Evolutionary conservation across 2,888 invertebrate genomes (phyloP), one percentile per base, ranked within the genome.

Genomic region (Acanthoscelides obtectus): DNA sequence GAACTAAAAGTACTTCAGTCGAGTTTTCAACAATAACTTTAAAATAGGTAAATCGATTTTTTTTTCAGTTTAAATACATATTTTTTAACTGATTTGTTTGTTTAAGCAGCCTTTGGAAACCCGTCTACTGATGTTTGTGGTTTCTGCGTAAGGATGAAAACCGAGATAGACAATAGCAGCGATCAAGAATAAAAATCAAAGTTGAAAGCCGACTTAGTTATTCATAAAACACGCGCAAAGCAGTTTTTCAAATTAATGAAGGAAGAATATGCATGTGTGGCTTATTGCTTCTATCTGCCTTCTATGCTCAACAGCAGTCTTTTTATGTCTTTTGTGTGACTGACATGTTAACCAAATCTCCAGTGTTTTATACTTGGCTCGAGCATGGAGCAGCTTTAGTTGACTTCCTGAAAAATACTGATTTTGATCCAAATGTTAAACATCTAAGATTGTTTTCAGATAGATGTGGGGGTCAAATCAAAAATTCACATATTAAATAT

Each of bases 311-410:
- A n/a, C 69, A 69, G 19, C 21, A 68, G 20, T 22, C 67, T 22
- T 19, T 68, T 22, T 71, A 71, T 20, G 22, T n/a, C n/a, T 68
- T 71, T 20, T 71, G 71, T 64, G 22, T 71, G 20, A 71, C 71
- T 25, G 68, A 71, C 64, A 64, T 71, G n/a, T 20, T 20, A 63
- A 68, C 64, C 0, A 22, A 64, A 21, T 2, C 20, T 22, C 71
- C 71, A 20, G 19, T 64, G 2, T 71, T 71, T 64, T 67, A 71
- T 71, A 22, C 64, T 21, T 71, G 71, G 71, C n/a, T 68, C 20
- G 71, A 71, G 22, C 21, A 22, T 20, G 66, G 68, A 71, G 71
- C 71, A n/a, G n/a, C 25, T 25, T 25, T 25, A 25, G 25, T 25
- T 25, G 25, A 25, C 8, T 25, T 25, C 25, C 25, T 25, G 8